A percentile compares a stretch with the other conserved stretches of the same genome.
phyloP scores from a whole-genome alignment of 2,888 invertebrate species.

The Pammene fasciana region DNA sequence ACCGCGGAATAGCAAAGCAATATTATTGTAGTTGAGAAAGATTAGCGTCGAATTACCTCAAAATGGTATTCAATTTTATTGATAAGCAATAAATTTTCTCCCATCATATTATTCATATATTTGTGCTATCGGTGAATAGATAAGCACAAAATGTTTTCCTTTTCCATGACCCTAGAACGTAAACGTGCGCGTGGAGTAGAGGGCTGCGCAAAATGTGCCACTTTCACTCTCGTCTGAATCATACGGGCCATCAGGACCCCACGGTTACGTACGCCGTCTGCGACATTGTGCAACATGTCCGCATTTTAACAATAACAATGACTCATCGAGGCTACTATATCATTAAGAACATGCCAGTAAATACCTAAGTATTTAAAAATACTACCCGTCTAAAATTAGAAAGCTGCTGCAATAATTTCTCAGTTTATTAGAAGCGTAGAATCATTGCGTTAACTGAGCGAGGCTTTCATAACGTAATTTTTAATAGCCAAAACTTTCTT shows the following conservation, averaged over 20 bases:
- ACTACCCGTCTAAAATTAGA: conserved; percentile 10
- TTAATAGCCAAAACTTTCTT: conserved; percentile 35
- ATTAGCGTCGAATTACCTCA: too few relatives aligned
- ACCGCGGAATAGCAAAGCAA: too few relatives aligned
- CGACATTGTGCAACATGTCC: conserved; percentile 71
- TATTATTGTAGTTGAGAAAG: too few relatives aligned
- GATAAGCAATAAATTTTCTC: too few relatives aligned
- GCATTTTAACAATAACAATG: conserved; percentile 61
- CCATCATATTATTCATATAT: too few relatives aligned
- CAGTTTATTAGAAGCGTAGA: conserved; percentile 16
- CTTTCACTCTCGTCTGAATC: conserved; percentile 78
- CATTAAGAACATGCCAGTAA: conserved; percentile 4
- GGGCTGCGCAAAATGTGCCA: conserved; percentile 56
- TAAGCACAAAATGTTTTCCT: too few relatives aligned
- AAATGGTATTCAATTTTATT: too few relatives aligned
- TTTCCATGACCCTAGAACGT: too few relatives aligned
- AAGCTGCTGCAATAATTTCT: conserved; percentile 17
- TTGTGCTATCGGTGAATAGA: too few relatives aligned
- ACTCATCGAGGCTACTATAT: conserved; percentile 46
- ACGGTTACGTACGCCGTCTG: conserved; percentile 51
- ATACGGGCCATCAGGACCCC: conserved; percentile 69
- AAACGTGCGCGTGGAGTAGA: too few relatives aligned
- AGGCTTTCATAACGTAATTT: conserved; percentile 47
- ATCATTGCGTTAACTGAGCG: conserved; percentile 24
- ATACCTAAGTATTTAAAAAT: not conserved